Percentiles rank a stretch among this genome's conserved stretches.
phyloP scores from a whole-genome alignment of 2,888 invertebrate genomes.

The Aleiodes alternator region DNA sequence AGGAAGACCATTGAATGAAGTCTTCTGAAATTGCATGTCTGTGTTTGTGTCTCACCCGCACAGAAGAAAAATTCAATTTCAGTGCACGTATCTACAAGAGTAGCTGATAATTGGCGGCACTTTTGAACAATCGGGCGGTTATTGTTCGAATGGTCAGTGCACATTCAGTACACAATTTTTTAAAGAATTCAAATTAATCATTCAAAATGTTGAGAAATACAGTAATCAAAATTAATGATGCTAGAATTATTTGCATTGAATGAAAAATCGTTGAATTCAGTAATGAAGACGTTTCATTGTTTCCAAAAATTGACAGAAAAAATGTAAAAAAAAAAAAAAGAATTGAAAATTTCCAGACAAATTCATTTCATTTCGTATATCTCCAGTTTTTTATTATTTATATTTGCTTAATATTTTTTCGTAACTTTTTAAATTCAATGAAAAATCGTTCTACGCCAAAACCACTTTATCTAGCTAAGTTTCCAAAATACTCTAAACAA shows the following conservation, averaged over 20 bases:
- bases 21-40: constrained; percentile 33
- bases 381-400: too few relatives aligned
- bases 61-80: constrained; percentile 47
- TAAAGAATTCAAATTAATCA: constrained; percentile 14
- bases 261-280: too few relatives aligned
- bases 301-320: neutral
- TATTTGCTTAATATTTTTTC: neutral
- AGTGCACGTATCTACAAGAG: constrained; percentile 41
- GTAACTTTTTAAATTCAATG: neutral
- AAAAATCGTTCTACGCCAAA: too few relatives aligned
- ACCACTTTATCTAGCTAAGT: too few relatives aligned
- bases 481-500: neutral
- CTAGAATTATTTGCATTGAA: constrained; percentile 4
- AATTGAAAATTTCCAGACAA: too few relatives aligned
- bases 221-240: constrained; percentile 5
- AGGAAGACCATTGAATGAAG: too few relatives aligned
- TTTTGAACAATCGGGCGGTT: constrained; percentile 63
- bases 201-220: neutral
- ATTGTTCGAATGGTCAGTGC: constrained; percentile 46
- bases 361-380: too few relatives aligned
- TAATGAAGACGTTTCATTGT: neutral
- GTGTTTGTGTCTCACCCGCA: constrained; percentile 34
- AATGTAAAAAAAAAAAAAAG: too few relatives aligned
- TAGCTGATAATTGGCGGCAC: constrained; percentile 61
- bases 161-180: constrained; percentile 16